Base-by-base conservation (phyloP, 2,797 vertebrate genomes). In the Clarias fuscus region DNA sequence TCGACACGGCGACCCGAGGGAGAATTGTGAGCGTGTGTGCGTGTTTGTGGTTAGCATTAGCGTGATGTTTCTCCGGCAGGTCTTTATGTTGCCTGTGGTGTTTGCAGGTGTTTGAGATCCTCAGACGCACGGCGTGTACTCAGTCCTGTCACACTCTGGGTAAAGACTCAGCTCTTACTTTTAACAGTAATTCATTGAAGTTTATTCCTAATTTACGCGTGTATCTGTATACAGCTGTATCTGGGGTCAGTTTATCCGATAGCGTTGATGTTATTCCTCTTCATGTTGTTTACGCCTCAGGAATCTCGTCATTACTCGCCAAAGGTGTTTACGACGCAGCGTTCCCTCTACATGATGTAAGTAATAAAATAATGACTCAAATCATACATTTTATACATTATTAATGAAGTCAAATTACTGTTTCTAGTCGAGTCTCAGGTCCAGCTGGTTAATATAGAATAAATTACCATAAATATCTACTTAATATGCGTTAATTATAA, bases 281-380 rank as follows among this genome's bases (percentile, higher is more conserved):
- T 62, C 6, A 37, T 18, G 56, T 61, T 30, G 37, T 89, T 80
- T 75, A 20, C 70, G 86, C 85, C 62, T 86, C 87, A 99, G 98
- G 98, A 92, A 98, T 99, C 94, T 93, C 94, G 86, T 97, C 97
- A 3, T 93, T 99, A 93, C 94, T 99, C 92, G 97, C 97, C 90
- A 97, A 95, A 84, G 96, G 96, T 59, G 94, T 98, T 89, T 99
- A 99, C 40, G 96, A 97, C 84, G 96, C 98, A 83, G 98, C 98
- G 86, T 99, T 97, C 88, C 96, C 98, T 64, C 95, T 99, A 87
- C 98, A 99, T 73, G 98, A 99, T 70, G 98, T 99, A 92, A 88
- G 98, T 98, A 86, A 82, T 6, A 14, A 61, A 61, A 43, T 67
- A 18, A 82, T 20, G 3, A 18, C 18, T 18, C 30, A 58, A 48